A percentile compares a stretch with the other conserved stretches of the same genome.
These are phyloP conservation scores for Stenchaetothrips biformis DNA, from an alignment of 2,888 invertebrate genomes.

Conservation along the genomic window DNA sequence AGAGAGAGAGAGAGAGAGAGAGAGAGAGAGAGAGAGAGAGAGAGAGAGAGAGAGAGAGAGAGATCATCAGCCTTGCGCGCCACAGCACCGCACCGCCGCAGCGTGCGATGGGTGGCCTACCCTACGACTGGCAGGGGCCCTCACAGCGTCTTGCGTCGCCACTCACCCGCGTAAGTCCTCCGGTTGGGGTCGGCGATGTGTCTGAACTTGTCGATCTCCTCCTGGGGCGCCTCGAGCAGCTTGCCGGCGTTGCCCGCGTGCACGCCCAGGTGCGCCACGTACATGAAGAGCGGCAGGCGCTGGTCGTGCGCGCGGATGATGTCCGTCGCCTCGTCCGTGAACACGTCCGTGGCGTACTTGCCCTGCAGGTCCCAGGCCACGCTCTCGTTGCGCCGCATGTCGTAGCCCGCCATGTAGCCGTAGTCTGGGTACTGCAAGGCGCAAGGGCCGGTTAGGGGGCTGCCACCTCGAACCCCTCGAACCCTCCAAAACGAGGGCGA, in stretches of 20 bases:
- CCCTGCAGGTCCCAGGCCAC: slow-evolving; percentile 44
- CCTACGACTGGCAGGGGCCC: too few relatives aligned
- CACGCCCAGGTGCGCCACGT: slow-evolving; percentile 52
- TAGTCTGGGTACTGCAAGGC: slow-evolving; percentile 37
- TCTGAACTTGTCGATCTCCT: slow-evolving; percentile 61
- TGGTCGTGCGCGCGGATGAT: slow-evolving; percentile 45
- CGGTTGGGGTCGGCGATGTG: slow-evolving; percentile 64
- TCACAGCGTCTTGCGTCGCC: too few relatives aligned
- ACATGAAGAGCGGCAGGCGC: slow-evolving; percentile 50
- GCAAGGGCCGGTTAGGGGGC: background rate
- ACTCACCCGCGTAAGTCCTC: slow-evolving; percentile 66
- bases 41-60: too few relatives aligned
- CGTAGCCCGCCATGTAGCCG: slow-evolving; percentile 44
- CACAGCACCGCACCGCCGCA: too few relatives aligned
- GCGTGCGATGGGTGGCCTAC: too few relatives aligned
- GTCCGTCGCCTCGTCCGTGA: slow-evolving; percentile 47
- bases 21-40: too few relatives aligned
- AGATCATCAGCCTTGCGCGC: too few relatives aligned
- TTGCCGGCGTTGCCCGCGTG: slow-evolving; percentile 49
- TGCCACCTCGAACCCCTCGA: background rate
- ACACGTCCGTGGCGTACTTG: slow-evolving; percentile 49
- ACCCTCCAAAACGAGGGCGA: background rate
- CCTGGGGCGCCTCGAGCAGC: slow-evolving; percentile 52
- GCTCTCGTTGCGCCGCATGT: slow-evolving; percentile 46
- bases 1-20: too few relatives aligned